Evolutionary conservation across 2,113 vertebrate genomes (phyloP).

Genomic region (Grammomys dolichurus): DNA sequence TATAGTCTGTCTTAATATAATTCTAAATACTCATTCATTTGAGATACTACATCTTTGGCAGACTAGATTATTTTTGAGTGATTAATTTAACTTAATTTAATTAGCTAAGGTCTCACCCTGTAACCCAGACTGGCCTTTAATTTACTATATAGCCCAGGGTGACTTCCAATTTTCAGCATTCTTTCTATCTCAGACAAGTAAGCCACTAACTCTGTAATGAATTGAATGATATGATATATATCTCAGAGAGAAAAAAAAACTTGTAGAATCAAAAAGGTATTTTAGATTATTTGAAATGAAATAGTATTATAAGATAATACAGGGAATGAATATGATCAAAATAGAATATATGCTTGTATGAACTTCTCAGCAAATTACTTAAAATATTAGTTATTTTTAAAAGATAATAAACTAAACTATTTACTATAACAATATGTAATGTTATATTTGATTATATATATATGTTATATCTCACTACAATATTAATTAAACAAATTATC

Average conservation of each 20-base stretch:
- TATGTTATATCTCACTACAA: background rate
- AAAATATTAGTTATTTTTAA: background rate
- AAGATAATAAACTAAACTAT: slow-evolving; percentile 10
- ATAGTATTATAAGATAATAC: slow-evolving; percentile 25
- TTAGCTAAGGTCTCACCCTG: background rate
- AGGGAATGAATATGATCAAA: background rate
- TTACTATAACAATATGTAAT: background rate
- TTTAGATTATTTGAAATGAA: slow-evolving; percentile 65
- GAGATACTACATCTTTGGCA: slow-evolving; percentile 33
- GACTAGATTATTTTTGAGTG: slow-evolving; percentile 54
- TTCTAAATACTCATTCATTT: slow-evolving; percentile 40
- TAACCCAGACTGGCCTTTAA: background rate
- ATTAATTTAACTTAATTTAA: background rate
- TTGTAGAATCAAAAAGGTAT: background rate
- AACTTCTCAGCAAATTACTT: background rate
- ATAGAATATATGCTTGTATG: background rate
- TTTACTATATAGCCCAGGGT: background rate
- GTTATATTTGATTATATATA: background rate
- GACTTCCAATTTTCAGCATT: background rate
- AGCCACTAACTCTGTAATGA: background rate
- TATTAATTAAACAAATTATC: background rate
- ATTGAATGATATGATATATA: slow-evolving; percentile 50
- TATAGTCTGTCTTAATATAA: slow-evolving; percentile 4
- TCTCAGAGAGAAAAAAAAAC: background rate
- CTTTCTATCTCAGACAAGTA: background rate